Evolutionary conservation across 2,888 invertebrate genomes (phyloP), one percentile per base, ranked within the genome.

Genomic region (Gastracanthus pulcherrimus): DNA sequence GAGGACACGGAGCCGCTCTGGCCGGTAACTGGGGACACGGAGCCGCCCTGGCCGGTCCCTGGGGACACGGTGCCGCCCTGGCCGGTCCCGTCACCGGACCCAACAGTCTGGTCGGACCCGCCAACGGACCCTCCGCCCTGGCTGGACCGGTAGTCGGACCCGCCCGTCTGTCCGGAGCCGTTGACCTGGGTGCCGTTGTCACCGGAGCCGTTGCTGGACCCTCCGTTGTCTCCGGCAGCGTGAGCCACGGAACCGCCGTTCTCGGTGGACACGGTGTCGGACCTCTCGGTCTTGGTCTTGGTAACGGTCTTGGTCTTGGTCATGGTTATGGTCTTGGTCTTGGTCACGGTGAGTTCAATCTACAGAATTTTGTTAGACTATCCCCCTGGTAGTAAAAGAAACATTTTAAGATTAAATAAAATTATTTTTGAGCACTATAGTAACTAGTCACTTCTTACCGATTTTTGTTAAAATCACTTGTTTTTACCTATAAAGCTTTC

Each of bases 161-260:
- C 3, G 88, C 90, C 13, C 86, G 87, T 29, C 84, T 91, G 48
- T 90, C 91, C 9, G 91, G 91, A 7, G 91, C 91, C 11, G 90
- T 91, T 11, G 91, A 91, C 38, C 89, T 88, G 9, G 91, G 91
- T 1, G 90, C 91, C 9, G 84, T 89, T n/a, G 90, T 91, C 11
- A 90, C 90, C 38, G 91, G 91, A 51, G 86, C 91, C 29, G 90
- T 91, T 2, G 89, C 91, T 55, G 91, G 89, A 70, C 91, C 91
- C 0, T 90, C 91, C 0, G 64, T 89, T 1, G 89, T 91, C 75
- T 87, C 88, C 45, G 90, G 89, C 19, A 90, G 90, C 76, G 87
- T 90, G 3, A 75, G 70, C 62, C 67, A 38, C 9, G 88, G 88
- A 2, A 87, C 87, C 69, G 86, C 88, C 4, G 85, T 90, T 34